Base-by-base conservation (phyloP, 2,888 invertebrate species). In the Zele albiditarsus region DNA sequence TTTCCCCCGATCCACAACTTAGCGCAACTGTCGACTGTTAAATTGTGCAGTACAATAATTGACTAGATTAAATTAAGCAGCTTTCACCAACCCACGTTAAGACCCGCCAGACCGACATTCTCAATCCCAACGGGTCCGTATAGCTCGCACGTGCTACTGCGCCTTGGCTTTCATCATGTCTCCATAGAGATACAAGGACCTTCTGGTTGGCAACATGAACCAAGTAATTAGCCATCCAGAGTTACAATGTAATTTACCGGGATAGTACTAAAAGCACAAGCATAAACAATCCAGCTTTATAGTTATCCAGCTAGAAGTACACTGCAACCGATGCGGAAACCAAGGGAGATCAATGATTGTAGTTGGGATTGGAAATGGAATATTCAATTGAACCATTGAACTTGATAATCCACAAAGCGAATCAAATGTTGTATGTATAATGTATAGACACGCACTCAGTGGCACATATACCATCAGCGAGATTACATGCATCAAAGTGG, bases 211-310 rank as follows among this genome's bases (percentile, higher is more conserved):
- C 80, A 80, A 83, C 80, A 81, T 75, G 84, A 83, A 82, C 79
- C 83, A 67, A 75, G 81, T 81, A 82, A 80, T 84, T 83, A 79
- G 81, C 79, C 79, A 77, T 75, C 77, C 75, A 79, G 77, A 77
- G 75, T 79, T 76, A 79, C 81, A 82, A 82, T 80, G 82, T 81
- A 81, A 84, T 84, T 84, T 84, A 73, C 80, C 72, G 74, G 68
- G 78, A 73, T 77, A 75, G 74, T 79, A 63, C 60, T 49, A 31
- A 65, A 63, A 23, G 69, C 75, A 23, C 28, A 53, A 62, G 53
- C 68, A 66, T 53, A 53, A 53, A 53, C 53, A 53, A 53, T 53
- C 46, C 46, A 53, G 53, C 20, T 53, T 53, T 53, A 4, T 20
- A 53, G 20, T 20, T 20, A 53, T 53, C 23, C 53, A 53, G 20